Evolutionary conservation across 2,797 vertebrate species (phyloP), one percentile per base, ranked within the genome.

Genomic region (Pygocentrus nattereri): DNA sequence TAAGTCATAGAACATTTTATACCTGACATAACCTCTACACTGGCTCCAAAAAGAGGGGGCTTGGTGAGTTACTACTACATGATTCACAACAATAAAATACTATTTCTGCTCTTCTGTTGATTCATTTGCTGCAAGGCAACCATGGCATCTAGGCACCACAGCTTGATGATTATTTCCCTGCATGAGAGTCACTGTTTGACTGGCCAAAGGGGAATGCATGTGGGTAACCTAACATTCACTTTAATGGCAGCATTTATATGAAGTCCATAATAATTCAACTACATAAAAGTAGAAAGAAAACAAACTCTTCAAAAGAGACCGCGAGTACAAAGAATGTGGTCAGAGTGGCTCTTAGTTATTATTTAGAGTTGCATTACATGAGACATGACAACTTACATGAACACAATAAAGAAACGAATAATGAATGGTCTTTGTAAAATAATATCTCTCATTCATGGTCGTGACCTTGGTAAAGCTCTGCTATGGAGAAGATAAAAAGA

Each of bases 341-440:
- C 82, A 76, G 74, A 76, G 82, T 84, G 81, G 84, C 84, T 71
- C 78, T 80, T 88, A 78, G 1, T 58, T 72, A 89, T 87, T 83
- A 89, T 92, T 90, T 89, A 74, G 89, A 87, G 84, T 83, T 80
- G 85, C 83, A 86, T 91, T 88, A 84, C 88, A 89, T 87, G 86
- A 83, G 84, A 85, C 21, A 81, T 78, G 78, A 77, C 81, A 85
- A 89, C 84, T 82, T 84, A 85, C 68, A 65, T 78, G 65, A 34
- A 88, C 81, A 87, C 79, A 87, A 86, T 74, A 73, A 64, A 44
- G 61, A 44, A 69, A 54, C 16, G 59, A 76, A 67, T 52, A 74
- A 77, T 61, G 64, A 71, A 77, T 50, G 23, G 25, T 56, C 34
- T 58, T 62, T 38, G 56, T 67, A 74, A 69, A 61, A 80, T 82